Conservation (phyloP, 2,797 vertebrate species). For the Enteromius radiatus region DNA sequence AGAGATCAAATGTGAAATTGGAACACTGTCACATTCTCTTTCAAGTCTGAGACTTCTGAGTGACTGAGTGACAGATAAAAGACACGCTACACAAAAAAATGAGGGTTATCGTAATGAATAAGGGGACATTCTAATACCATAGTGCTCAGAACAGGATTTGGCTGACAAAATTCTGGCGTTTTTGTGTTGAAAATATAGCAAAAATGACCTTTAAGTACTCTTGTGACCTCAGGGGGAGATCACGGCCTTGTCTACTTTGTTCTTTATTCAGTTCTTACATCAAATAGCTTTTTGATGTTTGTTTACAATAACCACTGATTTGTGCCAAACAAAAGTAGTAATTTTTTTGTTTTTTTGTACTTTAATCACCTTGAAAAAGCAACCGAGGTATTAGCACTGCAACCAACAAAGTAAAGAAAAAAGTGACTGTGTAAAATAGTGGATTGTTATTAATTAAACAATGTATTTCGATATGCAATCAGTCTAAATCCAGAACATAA, state of each 20-base stretch:
- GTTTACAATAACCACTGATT: conserved; percentile 53
- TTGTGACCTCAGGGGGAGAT: conserved; percentile 34
- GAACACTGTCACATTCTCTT: conserved; percentile 67
- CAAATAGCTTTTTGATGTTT: conserved; percentile 31
- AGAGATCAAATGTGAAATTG: conserved; percentile 47
- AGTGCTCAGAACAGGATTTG: conserved; percentile 66
- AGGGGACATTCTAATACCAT: conserved; percentile 68
- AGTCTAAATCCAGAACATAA: background rate
- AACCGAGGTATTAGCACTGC: background rate
- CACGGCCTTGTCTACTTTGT: conserved; percentile 10
- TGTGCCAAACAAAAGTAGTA: background rate
- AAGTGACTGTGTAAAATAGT: background rate
- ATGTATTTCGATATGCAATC: background rate
- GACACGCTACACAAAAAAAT: conserved; percentile 67
- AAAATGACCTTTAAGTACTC: conserved; percentile 70
- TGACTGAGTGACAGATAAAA: conserved; percentile 73
- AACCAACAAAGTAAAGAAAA: background rate
- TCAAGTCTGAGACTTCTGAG: conserved; percentile 70
- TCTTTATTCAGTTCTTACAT: conserved; percentile 23
- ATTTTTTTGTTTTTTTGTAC: background rate
- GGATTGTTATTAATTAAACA: background rate
- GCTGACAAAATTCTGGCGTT: conserved; percentile 68
- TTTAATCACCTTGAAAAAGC: background rate
- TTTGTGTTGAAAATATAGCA: conserved; percentile 58
- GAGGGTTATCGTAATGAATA: conserved; percentile 66